Base-by-base conservation (phyloP, 35 echinoderm and acorn worm species). In the Strongylocentrotus purpuratus region DNA sequence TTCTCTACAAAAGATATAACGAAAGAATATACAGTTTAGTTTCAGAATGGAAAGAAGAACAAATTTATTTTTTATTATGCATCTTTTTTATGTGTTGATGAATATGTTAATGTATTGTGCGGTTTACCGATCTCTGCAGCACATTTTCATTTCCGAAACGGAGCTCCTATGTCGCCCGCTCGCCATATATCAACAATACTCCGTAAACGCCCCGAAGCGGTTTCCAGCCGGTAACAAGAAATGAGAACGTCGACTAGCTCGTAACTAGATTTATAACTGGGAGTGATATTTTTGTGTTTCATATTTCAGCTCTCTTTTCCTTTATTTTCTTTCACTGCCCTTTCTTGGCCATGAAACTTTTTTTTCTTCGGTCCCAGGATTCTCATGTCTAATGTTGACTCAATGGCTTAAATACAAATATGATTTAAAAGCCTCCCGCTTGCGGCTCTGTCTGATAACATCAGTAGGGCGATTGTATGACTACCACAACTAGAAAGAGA, bases 131-230 rank as follows among this genome's bases (percentile, higher is more conserved):
- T 46, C 32, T 33, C 31, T 45, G 33, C 1, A 46, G 87, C 87
- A 89, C 32, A 89, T 33, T 89, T 89, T 89, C 87, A 89, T 89
- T 89, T 45, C 87, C 87, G 87, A 89, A 89, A 45, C 33, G 32
- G 20, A 89, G 87, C 45, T 89, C 87, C 87, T 45, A 89, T 89
- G 45, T 45, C 87, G 45, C 45, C 87, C 87, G 33, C 87, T 89
- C 87, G n/a, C 32, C 9, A 45, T 89, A 89, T 89, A 89, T 89
- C 87, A 89, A 89, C 87, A 89, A 89, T 89, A 32, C 45, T 89
- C n/a, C 87, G 87, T 89, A 45, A 45, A 89, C 87, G 87, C 87
- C 87, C 87, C 41, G 87, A 12, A 46, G 87, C 33, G 13, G 32
- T 89, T 89, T 89, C 12, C 45, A 89, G 87, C 28, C 65, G 65